These are phyloP conservation scores for Myiothlypis coronata DNA, from an alignment of 2,797 vertebrate genomes.

Conservation along the genomic window DNA sequence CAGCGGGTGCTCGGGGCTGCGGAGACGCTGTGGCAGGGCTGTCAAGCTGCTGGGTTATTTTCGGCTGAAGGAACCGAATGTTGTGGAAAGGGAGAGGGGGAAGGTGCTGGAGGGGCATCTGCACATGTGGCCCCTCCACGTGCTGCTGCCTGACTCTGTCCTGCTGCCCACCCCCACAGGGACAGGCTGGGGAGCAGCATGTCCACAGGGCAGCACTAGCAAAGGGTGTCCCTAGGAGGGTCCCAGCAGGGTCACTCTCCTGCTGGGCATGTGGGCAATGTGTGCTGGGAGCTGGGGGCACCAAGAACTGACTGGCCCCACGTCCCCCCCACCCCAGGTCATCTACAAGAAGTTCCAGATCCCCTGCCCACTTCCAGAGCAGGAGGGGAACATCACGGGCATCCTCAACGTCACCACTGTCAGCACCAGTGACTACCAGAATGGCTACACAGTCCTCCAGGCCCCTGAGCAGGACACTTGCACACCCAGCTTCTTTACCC, in stretches of 20 bases:
- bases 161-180: fast-evolving
- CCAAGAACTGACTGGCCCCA: fast-evolving
- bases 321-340: conserved; percentile 74
- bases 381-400: conserved; percentile 75
- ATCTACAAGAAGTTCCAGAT: conserved; percentile 96
- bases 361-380: conserved; percentile 84
- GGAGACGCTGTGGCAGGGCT: not conserved
- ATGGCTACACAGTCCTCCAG: conserved; percentile 42
- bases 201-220: fast-evolving
- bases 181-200: not conserved
- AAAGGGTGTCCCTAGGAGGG: not conserved
- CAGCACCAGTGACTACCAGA: conserved; percentile 64
- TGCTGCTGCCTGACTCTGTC: not conserved
- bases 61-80: not conserved
- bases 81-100: not conserved
- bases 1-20: not conserved
- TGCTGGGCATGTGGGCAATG: fast-evolving
- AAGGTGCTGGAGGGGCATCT: not conserved
- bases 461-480: conserved; percentile 69
- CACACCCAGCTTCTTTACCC: conserved; percentile 83
- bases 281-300: not conserved
- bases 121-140: not conserved
- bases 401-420: conserved; percentile 47
- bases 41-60: conserved; percentile 60
- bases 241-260: not conserved